These are phyloP conservation scores for Arenaria interpres DNA, from an alignment of 2,113 vertebrate species.

Conservation along the genomic window DNA sequence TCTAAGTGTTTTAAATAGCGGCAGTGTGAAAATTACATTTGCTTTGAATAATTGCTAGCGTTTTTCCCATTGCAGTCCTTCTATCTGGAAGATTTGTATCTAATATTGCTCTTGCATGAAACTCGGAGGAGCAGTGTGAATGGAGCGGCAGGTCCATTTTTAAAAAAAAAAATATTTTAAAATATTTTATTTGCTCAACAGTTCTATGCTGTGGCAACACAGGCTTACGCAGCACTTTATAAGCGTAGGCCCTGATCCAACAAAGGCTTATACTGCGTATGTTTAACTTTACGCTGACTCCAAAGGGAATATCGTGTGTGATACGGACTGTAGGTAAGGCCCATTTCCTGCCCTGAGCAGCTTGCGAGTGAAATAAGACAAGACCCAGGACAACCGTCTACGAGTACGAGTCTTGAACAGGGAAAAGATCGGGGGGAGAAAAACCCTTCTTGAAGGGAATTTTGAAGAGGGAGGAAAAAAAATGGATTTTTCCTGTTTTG, in stretches of 20 bases:
- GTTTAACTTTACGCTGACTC: constrained; percentile 48
- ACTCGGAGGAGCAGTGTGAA: constrained; percentile 52
- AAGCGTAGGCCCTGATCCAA: constrained; percentile 56
- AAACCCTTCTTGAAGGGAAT: neutral
- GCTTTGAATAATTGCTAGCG: constrained; percentile 67
- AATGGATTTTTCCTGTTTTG: neutral
- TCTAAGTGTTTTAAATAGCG: constrained; percentile 71
- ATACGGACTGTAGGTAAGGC: constrained; percentile 31
- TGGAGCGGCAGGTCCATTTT: constrained; percentile 57
- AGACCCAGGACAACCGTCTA: constrained; percentile 6
- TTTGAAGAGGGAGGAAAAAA: neutral
- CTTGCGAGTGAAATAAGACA: constrained; percentile 27
- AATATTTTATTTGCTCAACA: constrained; percentile 68
- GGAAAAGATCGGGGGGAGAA: neutral
- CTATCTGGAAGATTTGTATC: constrained; percentile 37
- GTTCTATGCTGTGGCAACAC: constrained; percentile 50
- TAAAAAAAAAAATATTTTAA: constrained; percentile 39
- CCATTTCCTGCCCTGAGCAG: constrained; percentile 53
- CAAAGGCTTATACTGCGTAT: constrained; percentile 47
- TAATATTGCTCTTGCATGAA: constrained; percentile 43
- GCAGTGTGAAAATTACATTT: constrained; percentile 70
- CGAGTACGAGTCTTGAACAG: neutral
- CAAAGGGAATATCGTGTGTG: constrained; percentile 58
- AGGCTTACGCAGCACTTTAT: constrained; percentile 60
- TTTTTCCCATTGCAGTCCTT: constrained; percentile 61